Base-by-base conservation (phyloP, 2,113 vertebrate genomes). In the Cyanoramphus novaezelandiae region DNA sequence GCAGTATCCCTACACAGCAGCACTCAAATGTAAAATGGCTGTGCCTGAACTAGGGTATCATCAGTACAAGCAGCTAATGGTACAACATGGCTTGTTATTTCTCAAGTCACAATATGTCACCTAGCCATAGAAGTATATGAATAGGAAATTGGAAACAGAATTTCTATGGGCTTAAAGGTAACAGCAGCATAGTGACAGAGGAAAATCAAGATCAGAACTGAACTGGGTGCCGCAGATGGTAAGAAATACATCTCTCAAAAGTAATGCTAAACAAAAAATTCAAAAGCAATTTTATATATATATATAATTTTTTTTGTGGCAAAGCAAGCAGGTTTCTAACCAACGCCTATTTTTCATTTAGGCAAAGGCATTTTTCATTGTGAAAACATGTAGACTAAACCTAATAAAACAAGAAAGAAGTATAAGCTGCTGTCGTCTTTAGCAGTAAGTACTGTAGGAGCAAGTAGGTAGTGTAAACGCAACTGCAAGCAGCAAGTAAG, bases 401-500 rank as follows among this genome's bases (percentile, higher is more conserved):
- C 7, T 55, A 92, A 49, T 17, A 50, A 70, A 96, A 82, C 8
- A 87, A 55, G 53, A 62, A 23, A 62, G 68, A 91, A 75, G 33
- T 59, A 78, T 39, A 80, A 71, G 59, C 50, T 64, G 17, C 60
- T 93, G 60, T 57, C 19, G 33, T 68, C 60, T 86, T 83, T 47
- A 44, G 72, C 50, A 55, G 9, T 37, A 80, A 69, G 18, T 47
- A 24, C 71, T 52, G 27, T 9, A 86, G 29, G 35, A 90, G 74
- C 57, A 95, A 68, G 63, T 1, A 88, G 60, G 50, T 46, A n/a
- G 57, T 37, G 33, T 39, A 88, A 93, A 79, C 9, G 13, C 27
- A 87, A 90, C 59, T 57, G 37, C n/a, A 92, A 93, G 71, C 24
- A 92, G 44, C 33, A 75, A 94, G 39, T 7, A 27, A 79, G 52